Percentiles rank a stretch among this genome's conserved stretches.
These are phyloP conservation scores for Neoitamus cyanurus DNA, from an alignment of 2,888 invertebrate genomes.

Conservation along the genomic window DNA sequence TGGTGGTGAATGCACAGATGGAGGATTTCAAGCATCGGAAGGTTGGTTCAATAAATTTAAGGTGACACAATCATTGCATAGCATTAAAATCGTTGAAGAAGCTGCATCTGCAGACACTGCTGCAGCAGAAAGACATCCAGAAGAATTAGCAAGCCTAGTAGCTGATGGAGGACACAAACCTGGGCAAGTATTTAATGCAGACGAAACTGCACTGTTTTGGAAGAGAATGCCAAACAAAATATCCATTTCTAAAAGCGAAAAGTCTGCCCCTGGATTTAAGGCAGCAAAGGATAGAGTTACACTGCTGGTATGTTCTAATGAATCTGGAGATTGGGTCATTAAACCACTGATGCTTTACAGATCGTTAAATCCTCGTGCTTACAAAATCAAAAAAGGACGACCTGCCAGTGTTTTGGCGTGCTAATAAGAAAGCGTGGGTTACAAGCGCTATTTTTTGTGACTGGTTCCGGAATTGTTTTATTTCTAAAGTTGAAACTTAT, in stretches of 20 bases:
- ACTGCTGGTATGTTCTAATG: conserved; percentile 57
- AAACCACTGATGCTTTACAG: conserved; percentile 57
- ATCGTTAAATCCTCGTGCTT: conserved; percentile 50
- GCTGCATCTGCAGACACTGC: conserved; percentile 13
- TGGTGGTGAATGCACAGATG: too few relatives aligned
- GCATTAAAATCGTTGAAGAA: conserved; percentile 42
- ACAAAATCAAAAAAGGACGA: conserved; percentile 55
- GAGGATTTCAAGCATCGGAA: not conserved
- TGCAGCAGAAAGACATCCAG: not conserved
- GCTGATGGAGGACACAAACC: not conserved
- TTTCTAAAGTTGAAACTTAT: not conserved
- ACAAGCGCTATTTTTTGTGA: not conserved
- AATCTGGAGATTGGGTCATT: conserved; percentile 57
- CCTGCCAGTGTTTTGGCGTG: conserved; percentile 53
- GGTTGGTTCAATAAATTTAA: not conserved
- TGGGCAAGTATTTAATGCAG: conserved; percentile 54
- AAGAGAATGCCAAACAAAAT: conserved; percentile 55
- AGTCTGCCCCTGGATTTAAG: conserved; percentile 50
- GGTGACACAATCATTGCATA: conserved; percentile 9
- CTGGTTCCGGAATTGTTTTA: not conserved
- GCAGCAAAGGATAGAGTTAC: not conserved
- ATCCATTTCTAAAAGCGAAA: conserved; percentile 49
- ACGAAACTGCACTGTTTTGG: conserved; percentile 54
- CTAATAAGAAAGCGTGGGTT: not conserved
- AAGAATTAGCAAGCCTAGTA: not conserved